Evolutionary conservation across 2,113 vertebrate species (phyloP).

Genomic region (Anoura caudifer): DNA sequence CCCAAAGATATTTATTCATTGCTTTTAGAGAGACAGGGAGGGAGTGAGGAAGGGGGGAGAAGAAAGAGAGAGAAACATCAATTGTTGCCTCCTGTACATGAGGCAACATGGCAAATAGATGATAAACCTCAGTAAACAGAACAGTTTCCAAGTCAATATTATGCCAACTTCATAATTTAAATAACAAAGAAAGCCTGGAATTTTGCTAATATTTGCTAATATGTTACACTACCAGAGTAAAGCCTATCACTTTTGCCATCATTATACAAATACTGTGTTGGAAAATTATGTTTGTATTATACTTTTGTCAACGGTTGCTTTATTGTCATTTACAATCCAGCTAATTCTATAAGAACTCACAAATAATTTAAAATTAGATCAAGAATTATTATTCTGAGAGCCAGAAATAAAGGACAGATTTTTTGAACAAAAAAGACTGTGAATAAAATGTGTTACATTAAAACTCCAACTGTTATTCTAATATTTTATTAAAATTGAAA

Average conservation of each 20-base stretch:
- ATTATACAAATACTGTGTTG: neutral
- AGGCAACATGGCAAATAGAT: rapidly evolving
- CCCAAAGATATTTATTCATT: too few species aligned
- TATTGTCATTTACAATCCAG: neutral
- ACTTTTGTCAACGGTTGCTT: neutral
- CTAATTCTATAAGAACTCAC: neutral
- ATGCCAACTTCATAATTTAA: neutral
- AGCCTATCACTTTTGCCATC: neutral
- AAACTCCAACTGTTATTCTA: neutral
- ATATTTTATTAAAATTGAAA: neutral
- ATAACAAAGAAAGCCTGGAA: neutral
- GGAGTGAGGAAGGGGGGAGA: too few species aligned
- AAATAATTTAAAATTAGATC: neutral
- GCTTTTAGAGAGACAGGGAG: too few species aligned
- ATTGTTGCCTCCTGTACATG: too few species aligned
- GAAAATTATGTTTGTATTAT: neutral
- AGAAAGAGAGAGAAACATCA: too few species aligned
- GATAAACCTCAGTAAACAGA: neutral
- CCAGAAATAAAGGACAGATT: neutral
- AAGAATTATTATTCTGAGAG: neutral
- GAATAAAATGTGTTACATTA: neutral
- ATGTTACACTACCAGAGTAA: neutral
- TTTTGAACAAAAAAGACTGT: neutral
- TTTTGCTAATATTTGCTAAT: neutral
- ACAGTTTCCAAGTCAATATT: neutral